These are phyloP conservation scores for Stenichneumon culpator DNA, from an alignment of 2,888 invertebrate species.

Conservation along the genomic window DNA sequence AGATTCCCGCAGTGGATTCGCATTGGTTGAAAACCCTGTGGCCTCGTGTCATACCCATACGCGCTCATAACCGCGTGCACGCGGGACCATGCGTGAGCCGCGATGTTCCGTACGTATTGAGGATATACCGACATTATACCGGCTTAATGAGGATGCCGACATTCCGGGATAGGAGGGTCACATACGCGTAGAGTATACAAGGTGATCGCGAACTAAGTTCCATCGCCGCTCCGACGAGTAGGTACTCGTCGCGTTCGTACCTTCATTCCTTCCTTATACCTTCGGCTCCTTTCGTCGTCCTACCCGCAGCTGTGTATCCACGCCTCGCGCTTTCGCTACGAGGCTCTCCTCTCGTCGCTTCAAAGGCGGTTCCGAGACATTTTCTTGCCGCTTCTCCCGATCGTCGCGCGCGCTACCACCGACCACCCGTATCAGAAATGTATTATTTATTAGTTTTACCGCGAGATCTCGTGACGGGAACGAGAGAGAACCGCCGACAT, in stretches of 20 bases:
- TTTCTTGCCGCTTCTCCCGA: conserved; percentile 68
- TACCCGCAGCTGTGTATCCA: conserved; percentile 7
- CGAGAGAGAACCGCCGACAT: conserved; percentile 68
- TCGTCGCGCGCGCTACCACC: conserved; percentile 50
- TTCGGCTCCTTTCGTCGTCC: conserved; percentile 10
- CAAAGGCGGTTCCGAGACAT: conserved; percentile 75
- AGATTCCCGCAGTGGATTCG: conserved; percentile 11
- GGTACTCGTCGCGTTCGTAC: conserved; percentile 11
- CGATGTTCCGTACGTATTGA: conserved; percentile 62
- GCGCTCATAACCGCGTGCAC: conserved; percentile 3
- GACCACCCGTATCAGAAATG: conserved; percentile 78
- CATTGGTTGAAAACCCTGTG: conserved; percentile 23
- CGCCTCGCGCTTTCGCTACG: conserved; percentile 48
- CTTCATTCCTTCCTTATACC: conserved; percentile 17
- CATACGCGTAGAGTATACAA: conserved; percentile 49
- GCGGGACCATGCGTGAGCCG: conserved; percentile 47
- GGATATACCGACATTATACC: conserved; percentile 70
- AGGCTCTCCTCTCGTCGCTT: conserved; percentile 66
- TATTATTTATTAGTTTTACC: conserved; percentile 77
- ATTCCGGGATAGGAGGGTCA: conserved; percentile 65
- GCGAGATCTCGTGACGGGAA: conserved; percentile 69
- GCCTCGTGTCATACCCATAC: conserved; percentile 29
- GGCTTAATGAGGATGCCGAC: conserved; percentile 78
- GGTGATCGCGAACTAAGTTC: conserved; percentile 69
- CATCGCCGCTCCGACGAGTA: conserved; percentile 22